A percentile compares a stretch with the other conserved stretches of the same genome.
These are phyloP conservation scores for Xenops minutus DNA, from an alignment of 2,797 vertebrate species.

Conservation along the genomic window DNA sequence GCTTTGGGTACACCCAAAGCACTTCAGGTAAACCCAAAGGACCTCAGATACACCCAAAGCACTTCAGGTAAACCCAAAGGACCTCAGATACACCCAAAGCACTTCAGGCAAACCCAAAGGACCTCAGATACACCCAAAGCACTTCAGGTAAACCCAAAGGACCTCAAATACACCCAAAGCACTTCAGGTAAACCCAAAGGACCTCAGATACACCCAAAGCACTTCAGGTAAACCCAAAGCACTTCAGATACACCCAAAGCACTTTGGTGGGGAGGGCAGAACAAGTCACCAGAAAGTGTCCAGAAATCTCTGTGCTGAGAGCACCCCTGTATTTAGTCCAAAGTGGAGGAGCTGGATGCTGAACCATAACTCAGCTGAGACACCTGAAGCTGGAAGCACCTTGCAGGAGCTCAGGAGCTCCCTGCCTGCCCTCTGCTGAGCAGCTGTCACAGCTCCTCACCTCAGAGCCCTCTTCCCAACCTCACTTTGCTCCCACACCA, in stretches of 20 bases:
- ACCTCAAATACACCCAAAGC: not conserved
- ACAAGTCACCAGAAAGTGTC: rapidly evolving
- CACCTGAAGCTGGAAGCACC: rapidly evolving
- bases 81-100: not conserved
- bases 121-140: not conserved
- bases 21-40: not conserved
- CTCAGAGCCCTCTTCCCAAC: not conserved
- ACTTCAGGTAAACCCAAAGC: no score
- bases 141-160: no score
- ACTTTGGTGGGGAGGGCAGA: not conserved
- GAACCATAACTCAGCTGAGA: not conserved
- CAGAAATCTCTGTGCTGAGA: not conserved
- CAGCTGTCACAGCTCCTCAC: not conserved
- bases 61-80: no score
- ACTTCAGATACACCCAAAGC: not conserved
- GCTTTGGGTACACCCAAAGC: not conserved
- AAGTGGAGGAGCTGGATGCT: not conserved
- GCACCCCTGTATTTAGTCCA: not conserved
- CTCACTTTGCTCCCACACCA: not conserved
- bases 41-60: not conserved
- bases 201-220: not conserved
- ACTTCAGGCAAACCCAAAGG: not conserved
- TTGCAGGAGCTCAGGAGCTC: not conserved
- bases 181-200: not conserved
- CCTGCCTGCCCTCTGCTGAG: not conserved